A percentile compares a stretch with the other conserved stretches of the same genome.
Conservation (phyloP, 2,888 invertebrate genomes). For the Hoplodrina blanda region DNA sequence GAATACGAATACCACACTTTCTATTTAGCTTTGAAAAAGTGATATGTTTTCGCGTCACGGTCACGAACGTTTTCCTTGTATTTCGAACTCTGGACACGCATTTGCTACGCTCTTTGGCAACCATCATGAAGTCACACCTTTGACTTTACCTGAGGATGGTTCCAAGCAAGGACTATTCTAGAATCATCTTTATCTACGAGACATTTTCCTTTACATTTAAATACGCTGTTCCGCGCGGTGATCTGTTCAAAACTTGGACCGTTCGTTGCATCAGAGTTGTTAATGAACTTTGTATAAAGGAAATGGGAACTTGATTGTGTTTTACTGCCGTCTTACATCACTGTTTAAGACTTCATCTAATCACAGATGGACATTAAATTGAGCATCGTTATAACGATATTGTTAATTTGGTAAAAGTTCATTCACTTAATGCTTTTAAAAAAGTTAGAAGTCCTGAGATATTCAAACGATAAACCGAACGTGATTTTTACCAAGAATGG, state of each 20-base stretch:
- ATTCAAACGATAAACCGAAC: not conserved
- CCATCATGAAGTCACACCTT: conserved; percentile 47
- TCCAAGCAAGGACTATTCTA: conserved; percentile 40
- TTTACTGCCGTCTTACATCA: conserved; percentile 37
- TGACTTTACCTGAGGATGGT: conserved; percentile 67
- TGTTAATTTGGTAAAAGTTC: not conserved
- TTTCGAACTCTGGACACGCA: conserved; percentile 66
- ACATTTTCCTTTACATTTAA: conserved; percentile 27
- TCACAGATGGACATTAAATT: conserved; percentile 27
- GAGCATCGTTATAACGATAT: conserved; percentile 32
- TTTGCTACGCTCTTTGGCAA: conserved; percentile 67
- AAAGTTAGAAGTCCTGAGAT: not conserved
- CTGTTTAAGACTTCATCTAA: conserved; percentile 21
- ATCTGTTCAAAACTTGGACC: conserved; percentile 29
- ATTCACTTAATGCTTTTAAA: not conserved
- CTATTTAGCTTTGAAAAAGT: conserved; percentile 67
- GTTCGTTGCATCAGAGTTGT: conserved; percentile 30
- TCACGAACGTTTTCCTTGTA: conserved; percentile 67
- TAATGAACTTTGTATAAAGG: conserved; percentile 52
- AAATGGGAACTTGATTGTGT: conserved; percentile 36
- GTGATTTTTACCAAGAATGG: not conserved
- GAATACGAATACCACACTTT: conserved; percentile 65
- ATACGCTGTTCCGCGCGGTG: conserved; percentile 10
- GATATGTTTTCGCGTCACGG: conserved; percentile 71
- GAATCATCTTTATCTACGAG: conserved; percentile 17